Conservation (phyloP, 2,797 vertebrate species). For the Aulostomus chinensis region DNA sequence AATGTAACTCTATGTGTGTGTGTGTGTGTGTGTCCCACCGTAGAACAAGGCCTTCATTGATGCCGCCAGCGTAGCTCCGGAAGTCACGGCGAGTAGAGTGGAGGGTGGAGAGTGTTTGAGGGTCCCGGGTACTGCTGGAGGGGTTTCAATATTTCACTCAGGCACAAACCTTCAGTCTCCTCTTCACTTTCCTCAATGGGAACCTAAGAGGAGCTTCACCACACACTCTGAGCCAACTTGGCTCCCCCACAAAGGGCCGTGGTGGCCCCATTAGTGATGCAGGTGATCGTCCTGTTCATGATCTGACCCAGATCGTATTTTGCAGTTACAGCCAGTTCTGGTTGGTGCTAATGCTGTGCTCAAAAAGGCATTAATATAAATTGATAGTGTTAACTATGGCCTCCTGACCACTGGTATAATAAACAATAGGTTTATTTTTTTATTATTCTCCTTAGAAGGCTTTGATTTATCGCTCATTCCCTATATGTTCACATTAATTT, state of each 20-base stretch:
- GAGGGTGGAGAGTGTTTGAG: constrained; percentile 57
- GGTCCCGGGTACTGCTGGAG: constrained; percentile 24
- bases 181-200: constrained; percentile 68
- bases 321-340: constrained; percentile 18
- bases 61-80: constrained; percentile 37
- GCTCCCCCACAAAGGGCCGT: constrained; percentile 50
- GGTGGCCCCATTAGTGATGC: constrained; percentile 40
- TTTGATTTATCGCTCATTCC: no score
- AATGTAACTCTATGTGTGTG: no score
- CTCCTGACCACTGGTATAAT: no score
- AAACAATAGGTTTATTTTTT: no score
- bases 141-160: constrained; percentile 47
- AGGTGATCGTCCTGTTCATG: constrained; percentile 24
- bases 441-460: no score
- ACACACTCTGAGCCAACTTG: constrained; percentile 65
- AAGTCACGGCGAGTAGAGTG: constrained; percentile 47
- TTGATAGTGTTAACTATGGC: no score
- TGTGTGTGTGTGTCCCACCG: constrained; percentile 8
- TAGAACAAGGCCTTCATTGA: constrained; percentile 79
- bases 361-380: constrained; percentile 8
- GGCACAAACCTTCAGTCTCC: constrained; percentile 60
- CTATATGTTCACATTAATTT: no score
- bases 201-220: constrained; percentile 53
- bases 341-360: not conserved
- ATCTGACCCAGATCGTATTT: constrained; percentile 54